phyloP scores from a whole-genome alignment of 2,888 invertebrate genomes.

The Harmothoe impar region DNA sequence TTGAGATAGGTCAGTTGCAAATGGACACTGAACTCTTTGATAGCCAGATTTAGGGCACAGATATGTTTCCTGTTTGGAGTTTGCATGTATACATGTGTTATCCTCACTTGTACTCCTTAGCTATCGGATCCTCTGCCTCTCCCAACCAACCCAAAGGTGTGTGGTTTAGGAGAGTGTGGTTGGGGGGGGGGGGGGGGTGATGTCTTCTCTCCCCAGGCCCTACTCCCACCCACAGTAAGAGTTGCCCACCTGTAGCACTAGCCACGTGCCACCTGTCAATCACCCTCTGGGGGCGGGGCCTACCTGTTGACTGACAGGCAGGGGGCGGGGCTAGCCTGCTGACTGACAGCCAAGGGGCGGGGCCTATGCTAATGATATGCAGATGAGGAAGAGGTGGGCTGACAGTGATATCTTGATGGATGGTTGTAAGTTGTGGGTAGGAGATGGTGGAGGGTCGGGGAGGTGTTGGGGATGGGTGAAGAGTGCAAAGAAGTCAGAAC shows the following conservation, averaged over 20 bases:
- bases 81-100: too few relatives aligned
- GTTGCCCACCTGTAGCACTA: slow-evolving; percentile 3
- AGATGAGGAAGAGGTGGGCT: not conserved
- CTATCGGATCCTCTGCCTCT: too few relatives aligned
- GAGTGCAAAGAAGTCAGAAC: not conserved
- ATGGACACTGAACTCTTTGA: too few relatives aligned
- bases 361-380: slow-evolving; percentile 30
- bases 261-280: slow-evolving; percentile 38
- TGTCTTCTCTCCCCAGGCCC: too few relatives aligned
- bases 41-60: too few relatives aligned
- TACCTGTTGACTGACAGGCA: not conserved
- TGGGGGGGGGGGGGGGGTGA: not conserved
- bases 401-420: not conserved
- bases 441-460: not conserved
- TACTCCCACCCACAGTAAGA: too few relatives aligned
- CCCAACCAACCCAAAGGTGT: not conserved
- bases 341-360: slow-evolving; percentile 13
- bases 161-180: too few relatives aligned
- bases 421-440: not conserved
- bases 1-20: too few relatives aligned
- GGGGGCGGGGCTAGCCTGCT: not conserved
- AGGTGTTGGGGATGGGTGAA: not conserved
- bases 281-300: not conserved
- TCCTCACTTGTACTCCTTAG: too few relatives aligned
- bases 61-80: too few relatives aligned